Conservation (phyloP, 2,888 invertebrate genomes). For the Incurvaria masculella region DNA sequence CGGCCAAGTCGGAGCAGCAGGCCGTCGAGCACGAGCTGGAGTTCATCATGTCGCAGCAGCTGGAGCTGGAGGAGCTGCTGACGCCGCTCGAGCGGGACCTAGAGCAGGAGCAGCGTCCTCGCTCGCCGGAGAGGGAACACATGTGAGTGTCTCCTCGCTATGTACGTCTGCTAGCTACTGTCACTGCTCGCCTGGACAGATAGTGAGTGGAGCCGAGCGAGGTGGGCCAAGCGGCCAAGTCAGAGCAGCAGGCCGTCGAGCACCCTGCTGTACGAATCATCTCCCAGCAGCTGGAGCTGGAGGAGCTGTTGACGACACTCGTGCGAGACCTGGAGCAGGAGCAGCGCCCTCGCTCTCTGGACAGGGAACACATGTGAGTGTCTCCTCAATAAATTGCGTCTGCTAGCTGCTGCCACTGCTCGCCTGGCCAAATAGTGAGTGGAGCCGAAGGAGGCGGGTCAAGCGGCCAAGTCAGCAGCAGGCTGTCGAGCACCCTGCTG, state of each 20-base stretch:
- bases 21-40: constrained; percentile 91
- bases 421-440: too few relatives aligned
- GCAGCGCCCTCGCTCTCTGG: constrained; percentile 70
- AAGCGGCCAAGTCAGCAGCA: constrained; percentile 82
- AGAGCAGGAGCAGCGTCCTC: constrained; percentile 58
- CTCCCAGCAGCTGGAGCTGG: constrained; percentile 89
- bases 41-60: constrained; percentile 89
- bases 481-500: constrained; percentile 87
- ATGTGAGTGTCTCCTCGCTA: too few relatives aligned
- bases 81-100: constrained; percentile 82
- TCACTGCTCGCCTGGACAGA: too few relatives aligned
- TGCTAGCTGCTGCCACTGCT: too few relatives aligned
- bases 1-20: constrained; percentile 85
- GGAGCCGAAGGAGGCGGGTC: constrained; percentile 81
- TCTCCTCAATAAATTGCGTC: too few relatives aligned
- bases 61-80: constrained; percentile 85
- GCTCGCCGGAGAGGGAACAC: constrained; percentile 85
- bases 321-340: constrained; percentile 74
- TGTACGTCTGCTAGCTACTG: too few relatives aligned
- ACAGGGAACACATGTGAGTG: constrained; percentile 81
- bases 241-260: constrained; percentile 85
- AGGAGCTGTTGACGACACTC: constrained; percentile 79
- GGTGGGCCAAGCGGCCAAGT: constrained; percentile 83
- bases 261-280: constrained; percentile 92
- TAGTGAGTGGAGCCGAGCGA: constrained; percentile 81